Percentiles rank a stretch among this genome's conserved stretches.
Conservation (phyloP, 1,140 invertebrate species). For the Asbolus verrucosus region DNA sequence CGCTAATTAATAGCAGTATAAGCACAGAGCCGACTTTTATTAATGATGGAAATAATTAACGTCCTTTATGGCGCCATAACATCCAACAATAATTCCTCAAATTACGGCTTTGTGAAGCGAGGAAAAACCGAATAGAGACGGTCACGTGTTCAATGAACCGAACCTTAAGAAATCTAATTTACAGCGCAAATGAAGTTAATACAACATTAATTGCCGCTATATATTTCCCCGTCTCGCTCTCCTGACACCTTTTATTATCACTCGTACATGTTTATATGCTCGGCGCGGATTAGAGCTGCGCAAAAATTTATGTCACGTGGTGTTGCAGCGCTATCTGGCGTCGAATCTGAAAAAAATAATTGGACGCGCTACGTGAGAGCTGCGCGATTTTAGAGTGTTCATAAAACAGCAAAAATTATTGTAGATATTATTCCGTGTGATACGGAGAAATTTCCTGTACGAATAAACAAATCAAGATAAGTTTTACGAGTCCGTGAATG, state of each 20-base stretch:
- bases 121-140: constrained; percentile 8
- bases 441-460: constrained; percentile 43
- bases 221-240: no score
- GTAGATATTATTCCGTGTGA: constrained; percentile 46
- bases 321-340: not conserved
- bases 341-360: not conserved
- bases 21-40: constrained; percentile 12
- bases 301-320: no score
- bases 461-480: constrained; percentile 16
- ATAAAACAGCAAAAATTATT: constrained; percentile 38
- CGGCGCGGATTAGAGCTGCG: no score
- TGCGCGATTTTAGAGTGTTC: constrained; percentile 6
- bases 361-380: constrained; percentile 16
- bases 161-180: constrained; percentile 43
- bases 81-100: not conserved
- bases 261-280: no score
- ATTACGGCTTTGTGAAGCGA: constrained; percentile 16
- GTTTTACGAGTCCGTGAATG: not conserved
- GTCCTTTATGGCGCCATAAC: constrained; percentile 23
- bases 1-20: constrained; percentile 10
- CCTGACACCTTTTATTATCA: no score
- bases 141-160: constrained; percentile 16
- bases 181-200: constrained; percentile 30
- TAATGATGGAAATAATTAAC: constrained; percentile 12
- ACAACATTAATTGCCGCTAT: constrained; percentile 30